These are phyloP conservation scores for Phymanthus crucifer DNA, from an alignment of 92 coral and sea anemone species.

Conservation along the genomic window DNA sequence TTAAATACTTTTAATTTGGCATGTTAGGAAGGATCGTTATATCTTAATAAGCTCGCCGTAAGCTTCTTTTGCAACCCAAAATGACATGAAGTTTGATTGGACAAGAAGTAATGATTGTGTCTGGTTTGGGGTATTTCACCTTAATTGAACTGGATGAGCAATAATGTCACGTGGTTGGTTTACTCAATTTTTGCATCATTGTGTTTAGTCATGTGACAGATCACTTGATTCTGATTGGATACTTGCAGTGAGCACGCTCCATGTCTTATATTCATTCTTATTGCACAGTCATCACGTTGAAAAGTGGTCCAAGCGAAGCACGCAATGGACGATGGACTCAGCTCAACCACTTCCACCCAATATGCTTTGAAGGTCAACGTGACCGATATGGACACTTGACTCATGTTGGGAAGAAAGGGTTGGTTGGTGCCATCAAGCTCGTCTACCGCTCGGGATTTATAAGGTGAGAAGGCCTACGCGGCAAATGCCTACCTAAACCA, in stretches of 20 bases:
- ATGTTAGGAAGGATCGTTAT: no score
- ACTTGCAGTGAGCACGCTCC: no score
- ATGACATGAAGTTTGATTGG: no score
- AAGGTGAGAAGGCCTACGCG: slow-evolving; percentile 5
- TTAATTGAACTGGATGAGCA: no score
- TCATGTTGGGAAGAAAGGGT: slow-evolving; percentile 15
- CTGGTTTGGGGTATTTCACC: no score
- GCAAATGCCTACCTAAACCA: no score
- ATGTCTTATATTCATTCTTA: not conserved
- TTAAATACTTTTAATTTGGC: no score
- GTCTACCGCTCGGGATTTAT: slow-evolving; percentile 46
- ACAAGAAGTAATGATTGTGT: no score
- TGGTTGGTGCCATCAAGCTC: slow-evolving; percentile 69
- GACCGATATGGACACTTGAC: slow-evolving; percentile 11
- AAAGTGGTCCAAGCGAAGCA: not conserved
- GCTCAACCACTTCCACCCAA: slow-evolving; percentile 24
- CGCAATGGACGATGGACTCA: slow-evolving; percentile 17
- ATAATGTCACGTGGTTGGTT: not conserved
- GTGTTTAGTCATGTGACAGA: no score
- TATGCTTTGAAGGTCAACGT: slow-evolving; percentile 33
- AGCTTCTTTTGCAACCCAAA: no score
- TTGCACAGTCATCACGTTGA: not conserved
- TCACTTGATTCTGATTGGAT: not conserved
- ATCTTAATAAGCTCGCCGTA: no score
- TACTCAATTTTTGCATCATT: not conserved